phyloP scores from a whole-genome alignment of 1,140 invertebrate genomes.

The Trichonephila clavipes region DNA sequence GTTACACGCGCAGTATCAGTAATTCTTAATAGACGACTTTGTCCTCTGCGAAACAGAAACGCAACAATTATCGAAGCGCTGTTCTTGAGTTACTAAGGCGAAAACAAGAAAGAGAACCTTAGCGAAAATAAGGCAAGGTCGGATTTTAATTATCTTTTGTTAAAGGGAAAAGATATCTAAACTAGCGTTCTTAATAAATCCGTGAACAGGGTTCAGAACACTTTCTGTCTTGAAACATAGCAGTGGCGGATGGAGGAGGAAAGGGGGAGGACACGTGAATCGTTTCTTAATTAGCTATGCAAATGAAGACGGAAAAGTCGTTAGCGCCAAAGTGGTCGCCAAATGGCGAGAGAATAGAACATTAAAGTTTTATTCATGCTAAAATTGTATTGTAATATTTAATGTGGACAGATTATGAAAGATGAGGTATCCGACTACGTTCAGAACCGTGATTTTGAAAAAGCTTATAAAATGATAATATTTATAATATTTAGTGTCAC shows the following conservation, averaged over 20 bases:
- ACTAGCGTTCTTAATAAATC: slow-evolving; percentile 29
- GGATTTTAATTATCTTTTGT: slow-evolving; percentile 30
- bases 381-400: not conserved
- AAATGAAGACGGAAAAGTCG: slow-evolving; percentile 59
- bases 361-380: not conserved
- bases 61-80: not conserved
- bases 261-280: slow-evolving; percentile 37
- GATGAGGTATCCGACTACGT: no score
- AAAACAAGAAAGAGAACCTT: not conserved
- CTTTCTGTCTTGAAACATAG: slow-evolving; percentile 15
- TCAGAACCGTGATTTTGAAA: no score
- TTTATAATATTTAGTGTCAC: no score
- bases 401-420: no score
- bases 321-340: slow-evolving; percentile 69
- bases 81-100: not conserved
- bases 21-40: not conserved
- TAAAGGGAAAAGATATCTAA: slow-evolving; percentile 26
- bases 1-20: not conserved
- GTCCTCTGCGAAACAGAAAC: not conserved
- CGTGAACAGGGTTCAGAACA: slow-evolving; percentile 20
- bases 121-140: slow-evolving; percentile 26
- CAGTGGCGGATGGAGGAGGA: not conserved
- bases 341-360: slow-evolving; percentile 40
- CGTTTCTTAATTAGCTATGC: slow-evolving; percentile 72
- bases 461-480: no score